Evolutionary conservation across 2,888 invertebrate species (phyloP).

Genomic region (Ametastegia equiseti): DNA sequence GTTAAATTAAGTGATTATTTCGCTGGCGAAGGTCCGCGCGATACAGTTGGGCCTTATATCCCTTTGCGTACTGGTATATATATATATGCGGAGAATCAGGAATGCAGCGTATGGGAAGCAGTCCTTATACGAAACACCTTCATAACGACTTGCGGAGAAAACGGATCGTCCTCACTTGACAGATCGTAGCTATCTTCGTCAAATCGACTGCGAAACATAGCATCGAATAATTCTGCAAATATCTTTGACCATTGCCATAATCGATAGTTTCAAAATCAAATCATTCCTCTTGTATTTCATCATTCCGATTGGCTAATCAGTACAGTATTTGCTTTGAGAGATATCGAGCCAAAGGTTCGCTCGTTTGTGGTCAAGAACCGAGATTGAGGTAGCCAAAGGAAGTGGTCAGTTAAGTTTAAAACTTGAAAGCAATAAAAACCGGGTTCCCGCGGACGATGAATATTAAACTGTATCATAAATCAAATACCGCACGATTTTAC

Average conservation of each 20-base stretch:
- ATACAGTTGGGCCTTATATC: conserved; percentile 1
- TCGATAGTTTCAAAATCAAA: too few relatives aligned
- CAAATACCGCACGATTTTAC: conserved; percentile 40
- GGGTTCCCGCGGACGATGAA: conserved; percentile 45
- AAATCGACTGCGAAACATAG: background rate
- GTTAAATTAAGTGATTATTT: conserved; percentile 43
- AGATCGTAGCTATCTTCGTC: conserved; percentile 15
- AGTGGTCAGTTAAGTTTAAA: conserved; percentile 33
- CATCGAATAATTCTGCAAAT: conserved; percentile 19
- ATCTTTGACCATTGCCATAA: too few relatives aligned
- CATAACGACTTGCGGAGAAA: conserved; percentile 14
- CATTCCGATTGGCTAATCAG: too few relatives aligned
- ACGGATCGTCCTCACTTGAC: conserved; percentile 25
- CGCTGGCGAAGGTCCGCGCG: background rate
- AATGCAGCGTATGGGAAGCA: conserved; percentile 13
- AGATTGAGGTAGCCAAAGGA: conserved; percentile 11
- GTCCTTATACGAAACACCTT: conserved; percentile 15
- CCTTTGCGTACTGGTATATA: background rate
- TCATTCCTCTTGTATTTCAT: too few relatives aligned
- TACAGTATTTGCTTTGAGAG: background rate
- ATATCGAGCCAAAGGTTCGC: conserved; percentile 52
- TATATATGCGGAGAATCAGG: too few relatives aligned
- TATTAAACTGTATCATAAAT: conserved; percentile 39
- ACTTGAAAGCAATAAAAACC: conserved; percentile 23
- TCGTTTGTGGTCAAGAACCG: conserved; percentile 43